Base-by-base conservation (phyloP, 2,797 vertebrate species). In the Podarcis siculus region DNA sequence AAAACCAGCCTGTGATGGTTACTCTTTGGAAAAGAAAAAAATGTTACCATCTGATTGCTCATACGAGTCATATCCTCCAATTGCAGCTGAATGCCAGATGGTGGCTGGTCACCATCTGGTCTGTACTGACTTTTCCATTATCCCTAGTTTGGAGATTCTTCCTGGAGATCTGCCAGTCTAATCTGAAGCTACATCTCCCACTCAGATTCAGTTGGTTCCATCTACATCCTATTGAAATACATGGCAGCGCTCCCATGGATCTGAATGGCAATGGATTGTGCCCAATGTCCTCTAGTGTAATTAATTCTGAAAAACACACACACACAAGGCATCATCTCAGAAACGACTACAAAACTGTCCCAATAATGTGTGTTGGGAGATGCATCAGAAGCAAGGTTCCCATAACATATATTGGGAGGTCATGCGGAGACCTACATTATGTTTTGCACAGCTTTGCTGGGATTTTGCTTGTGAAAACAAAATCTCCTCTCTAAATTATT, bases 91-190 rank as follows among this genome's bases (percentile, higher is more conserved):
- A 80, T 85, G 27, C 77, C 87, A 85, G 76, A 89, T 85, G 82
- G 87, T 75, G 69, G 64, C 82, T 55, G 85, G 67, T 85, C 69
- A 55, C 83, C 77, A 85, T 89, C 83, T 85, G 83, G 75, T n/a
- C 69, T 75, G 83, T 19, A 79, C 37, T 84, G 77, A 80, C 49
- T 66, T 85, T 89, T 49, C 55, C 73, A 64, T 89, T 85, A 88
- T 75, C 58, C 67, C 75, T 85, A 45, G 23, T 32, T 85, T 80
- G 76, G 87, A 89, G 58, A 85, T 27, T 66, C 49, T 89, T 42
- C 37, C 77, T 89, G 83, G 76, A 85, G 66, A 39, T 80, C 76
- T 66, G 87, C 76, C 82, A 80, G n/a, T 73, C 55, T 73, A n/a
- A 73, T 71, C 35, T 58, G 75, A 82, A 49, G n/a, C 39, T 42